Conservation (phyloP, 2,113 vertebrate species). For the Dinomys branickii region DNA sequence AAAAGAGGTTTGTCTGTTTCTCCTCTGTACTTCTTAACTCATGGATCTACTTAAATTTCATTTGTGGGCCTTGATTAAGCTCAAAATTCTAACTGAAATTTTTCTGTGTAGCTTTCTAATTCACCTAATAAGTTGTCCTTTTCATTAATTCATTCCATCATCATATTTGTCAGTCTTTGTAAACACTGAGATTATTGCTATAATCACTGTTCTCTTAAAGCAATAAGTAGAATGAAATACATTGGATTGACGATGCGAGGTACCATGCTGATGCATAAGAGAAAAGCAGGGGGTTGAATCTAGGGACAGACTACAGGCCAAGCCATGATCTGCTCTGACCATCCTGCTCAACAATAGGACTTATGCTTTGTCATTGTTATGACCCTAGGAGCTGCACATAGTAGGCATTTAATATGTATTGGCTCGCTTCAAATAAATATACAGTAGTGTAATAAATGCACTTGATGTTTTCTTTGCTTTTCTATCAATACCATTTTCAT, state of each 20-base stretch:
- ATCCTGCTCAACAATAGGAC: neutral
- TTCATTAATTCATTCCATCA: neutral
- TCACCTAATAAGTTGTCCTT: neutral
- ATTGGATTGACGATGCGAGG: neutral
- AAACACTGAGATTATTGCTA: conserved; percentile 9
- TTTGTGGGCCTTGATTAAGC: neutral
- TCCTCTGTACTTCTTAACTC: neutral
- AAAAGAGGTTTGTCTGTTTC: neutral
- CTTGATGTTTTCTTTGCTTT: conserved; percentile 32
- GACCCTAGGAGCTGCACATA: neutral
- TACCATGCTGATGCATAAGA: neutral
- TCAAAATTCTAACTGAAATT: neutral
- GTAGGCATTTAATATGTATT: neutral
- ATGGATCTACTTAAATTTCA: neutral
- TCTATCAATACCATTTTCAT: neutral
- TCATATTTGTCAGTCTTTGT: neutral
- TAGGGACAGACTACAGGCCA: neutral
- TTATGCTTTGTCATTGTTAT: neutral
- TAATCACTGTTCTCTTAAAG: neutral
- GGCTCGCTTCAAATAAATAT: neutral
- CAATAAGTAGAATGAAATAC: neutral
- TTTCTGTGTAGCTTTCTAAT: neutral
- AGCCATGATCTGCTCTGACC: neutral
- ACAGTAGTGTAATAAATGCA: neutral
- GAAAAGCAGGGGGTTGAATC: neutral